Evolutionary conservation across 2,797 vertebrate species (phyloP).

Genomic region (Phalanger gymnotis): DNA sequence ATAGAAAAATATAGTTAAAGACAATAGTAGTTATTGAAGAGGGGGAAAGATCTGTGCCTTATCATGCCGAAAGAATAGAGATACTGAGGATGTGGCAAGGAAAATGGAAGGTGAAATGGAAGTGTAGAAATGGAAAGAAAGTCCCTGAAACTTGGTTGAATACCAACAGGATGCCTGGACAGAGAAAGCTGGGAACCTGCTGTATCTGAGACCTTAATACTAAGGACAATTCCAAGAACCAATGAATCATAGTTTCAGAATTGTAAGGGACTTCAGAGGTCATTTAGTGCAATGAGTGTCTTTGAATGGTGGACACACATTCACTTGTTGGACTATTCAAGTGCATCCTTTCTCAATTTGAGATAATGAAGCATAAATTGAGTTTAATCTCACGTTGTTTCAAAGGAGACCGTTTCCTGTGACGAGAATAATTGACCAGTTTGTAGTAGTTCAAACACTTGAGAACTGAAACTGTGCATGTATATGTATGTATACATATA

Average conservation of each 20-base stretch:
- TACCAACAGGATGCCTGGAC: background rate
- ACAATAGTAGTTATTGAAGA: background rate
- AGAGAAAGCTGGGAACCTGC: background rate
- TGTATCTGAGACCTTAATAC: conserved; percentile 23
- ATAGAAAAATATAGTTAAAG: background rate
- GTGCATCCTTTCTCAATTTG: conserved; percentile 53
- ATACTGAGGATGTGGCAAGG: background rate
- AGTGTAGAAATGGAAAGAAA: background rate
- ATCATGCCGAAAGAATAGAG: background rate
- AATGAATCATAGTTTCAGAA: conserved; percentile 44
- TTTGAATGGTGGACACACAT: conserved; percentile 16
- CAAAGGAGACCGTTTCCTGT: conserved; percentile 91
- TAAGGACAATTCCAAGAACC: conserved; percentile 38
- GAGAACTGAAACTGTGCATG: conserved; percentile 65
- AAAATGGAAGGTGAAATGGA: background rate
- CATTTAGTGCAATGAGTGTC: conserved; percentile 29
- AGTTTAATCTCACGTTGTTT: conserved; percentile 76
- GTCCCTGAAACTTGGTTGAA: conserved; percentile 11
- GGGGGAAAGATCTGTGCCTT: background rate
- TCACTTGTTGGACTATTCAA: conserved; percentile 37
- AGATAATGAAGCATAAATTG: conserved; percentile 64
- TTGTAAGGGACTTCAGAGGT: conserved; percentile 30
- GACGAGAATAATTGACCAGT: conserved; percentile 82
- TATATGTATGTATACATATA: conserved; percentile 22
- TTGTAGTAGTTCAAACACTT: conserved; percentile 70